Conservation (phyloP, 2,797 vertebrate species). For the Myotis findleyi region DNA sequence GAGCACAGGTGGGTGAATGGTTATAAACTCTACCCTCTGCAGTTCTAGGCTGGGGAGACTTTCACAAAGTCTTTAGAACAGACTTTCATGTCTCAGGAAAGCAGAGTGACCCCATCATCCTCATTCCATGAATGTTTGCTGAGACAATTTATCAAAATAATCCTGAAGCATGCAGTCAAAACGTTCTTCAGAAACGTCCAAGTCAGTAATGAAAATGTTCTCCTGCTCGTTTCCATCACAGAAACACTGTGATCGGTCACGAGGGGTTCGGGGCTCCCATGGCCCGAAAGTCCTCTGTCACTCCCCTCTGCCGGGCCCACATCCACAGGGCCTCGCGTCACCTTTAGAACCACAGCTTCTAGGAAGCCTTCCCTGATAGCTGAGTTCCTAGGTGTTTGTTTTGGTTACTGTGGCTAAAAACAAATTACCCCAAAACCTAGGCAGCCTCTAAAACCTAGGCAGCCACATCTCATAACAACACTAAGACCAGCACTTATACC, state of each 20-base stretch:
- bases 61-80: not conserved
- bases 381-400: slow-evolving; percentile 12
- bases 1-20: not conserved
- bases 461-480: not conserved
- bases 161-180: slow-evolving; percentile 35
- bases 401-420: slow-evolving; percentile 10
- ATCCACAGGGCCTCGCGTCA: not conserved
- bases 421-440: not conserved
- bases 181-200: slow-evolving; percentile 30
- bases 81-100: not conserved
- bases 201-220: not conserved
- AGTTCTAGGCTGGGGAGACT: not conserved
- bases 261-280: not conserved
- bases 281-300: not conserved
- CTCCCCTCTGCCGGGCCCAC: not conserved
- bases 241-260: not conserved
- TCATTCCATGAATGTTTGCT: not conserved
- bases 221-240: not conserved
- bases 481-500: not conserved
- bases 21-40: not conserved
- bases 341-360: not conserved
- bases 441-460: too few species aligned
- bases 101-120: not conserved
- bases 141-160: slow-evolving; percentile 53
- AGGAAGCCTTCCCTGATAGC: not conserved